Evolutionary conservation across 1,140 invertebrate genomes (phyloP), one percentile per base, ranked within the genome.

Genomic region (Drosophila sechellia): DNA sequence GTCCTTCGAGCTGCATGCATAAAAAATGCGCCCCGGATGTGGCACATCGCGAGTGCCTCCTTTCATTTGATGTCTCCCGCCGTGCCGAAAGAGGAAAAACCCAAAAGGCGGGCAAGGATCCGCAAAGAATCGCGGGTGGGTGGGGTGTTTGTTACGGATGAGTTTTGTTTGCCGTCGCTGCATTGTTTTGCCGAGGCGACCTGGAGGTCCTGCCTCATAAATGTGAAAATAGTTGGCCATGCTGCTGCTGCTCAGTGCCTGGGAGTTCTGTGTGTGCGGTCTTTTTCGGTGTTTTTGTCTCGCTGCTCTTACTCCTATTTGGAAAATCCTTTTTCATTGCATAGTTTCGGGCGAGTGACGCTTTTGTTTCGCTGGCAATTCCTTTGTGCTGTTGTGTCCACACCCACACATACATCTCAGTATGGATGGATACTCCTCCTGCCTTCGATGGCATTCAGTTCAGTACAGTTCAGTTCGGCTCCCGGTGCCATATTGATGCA

Each of bases 201-300:
- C 55, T 79, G 68, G 60, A 70, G 64, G 42, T 70, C 50, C 68
- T 64, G 59, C 54, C 84, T 83, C 83, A 83, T 87, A 89, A 87
- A 87, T 87, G 84, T 79, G 77, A 68, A 89, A 89, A 89, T 83
- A 86, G 84, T 83, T 87, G 73, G 77, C 81, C 59, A 81, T 69
- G 74, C 59, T 69, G 74, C 59, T 69, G 74, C 58, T 63, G 61
- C 73, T 64, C 57, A 68, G 39, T 58, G 68, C 68, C 69, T 59
- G 27, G 27, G 6, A 50, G 2, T 25, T 52, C n/a, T 22, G 52
- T 31, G 15, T 49, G 61, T 66, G 56, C 65, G 37, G 42, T 57
- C 60, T 57, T 75, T 66, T 60, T 66, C 42, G 42, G 57, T 68
- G 64, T 42, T 42, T 34, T 20, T 45, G 15, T 27, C 20, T 52